phyloP scores from a whole-genome alignment of 2,797 vertebrate genomes.

The Pygocentrus nattereri region DNA sequence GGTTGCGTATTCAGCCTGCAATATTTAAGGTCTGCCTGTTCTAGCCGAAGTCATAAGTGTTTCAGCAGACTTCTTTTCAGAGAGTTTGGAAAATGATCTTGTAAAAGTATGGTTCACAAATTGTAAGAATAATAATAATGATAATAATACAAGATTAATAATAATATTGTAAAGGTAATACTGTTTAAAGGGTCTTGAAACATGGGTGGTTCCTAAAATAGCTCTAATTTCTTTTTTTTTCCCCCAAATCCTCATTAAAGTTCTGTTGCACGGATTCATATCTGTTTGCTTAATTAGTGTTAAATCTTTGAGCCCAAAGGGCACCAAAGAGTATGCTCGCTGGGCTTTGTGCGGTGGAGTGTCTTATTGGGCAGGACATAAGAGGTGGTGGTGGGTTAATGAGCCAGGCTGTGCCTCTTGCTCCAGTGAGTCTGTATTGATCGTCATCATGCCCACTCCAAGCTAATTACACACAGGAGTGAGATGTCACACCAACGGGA shows the following conservation, averaged over 20 bases:
- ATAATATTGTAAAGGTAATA: too few relatives aligned
- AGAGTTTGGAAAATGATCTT: too few relatives aligned
- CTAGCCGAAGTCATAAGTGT: too few relatives aligned
- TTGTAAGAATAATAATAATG: too few relatives aligned
- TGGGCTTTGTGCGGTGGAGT: not conserved
- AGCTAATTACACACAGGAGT: slow-evolving; percentile 34
- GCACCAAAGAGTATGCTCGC: not conserved
- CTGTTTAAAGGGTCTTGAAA: too few relatives aligned
- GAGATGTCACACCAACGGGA: slow-evolving; percentile 9
- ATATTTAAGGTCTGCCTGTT: too few relatives aligned
- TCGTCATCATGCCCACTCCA: not conserved
- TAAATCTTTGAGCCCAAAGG: not conserved
- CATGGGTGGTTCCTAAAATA: too few relatives aligned
- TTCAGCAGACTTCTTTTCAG: too few relatives aligned
- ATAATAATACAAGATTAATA: too few relatives aligned
- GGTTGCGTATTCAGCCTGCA: too few relatives aligned
- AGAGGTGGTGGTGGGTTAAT: slow-evolving; percentile 30
- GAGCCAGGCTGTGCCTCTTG: slow-evolving; percentile 18
- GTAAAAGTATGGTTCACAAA: too few relatives aligned
- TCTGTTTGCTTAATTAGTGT: slow-evolving; percentile 6
- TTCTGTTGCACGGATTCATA: not conserved
- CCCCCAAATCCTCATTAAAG: not conserved
- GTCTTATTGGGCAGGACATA: not conserved
- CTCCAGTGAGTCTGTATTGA: slow-evolving; percentile 29
- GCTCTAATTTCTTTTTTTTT: too few relatives aligned